phyloP scores from a whole-genome alignment of 1,140 invertebrate genomes.

The Ladona fulva region DNA sequence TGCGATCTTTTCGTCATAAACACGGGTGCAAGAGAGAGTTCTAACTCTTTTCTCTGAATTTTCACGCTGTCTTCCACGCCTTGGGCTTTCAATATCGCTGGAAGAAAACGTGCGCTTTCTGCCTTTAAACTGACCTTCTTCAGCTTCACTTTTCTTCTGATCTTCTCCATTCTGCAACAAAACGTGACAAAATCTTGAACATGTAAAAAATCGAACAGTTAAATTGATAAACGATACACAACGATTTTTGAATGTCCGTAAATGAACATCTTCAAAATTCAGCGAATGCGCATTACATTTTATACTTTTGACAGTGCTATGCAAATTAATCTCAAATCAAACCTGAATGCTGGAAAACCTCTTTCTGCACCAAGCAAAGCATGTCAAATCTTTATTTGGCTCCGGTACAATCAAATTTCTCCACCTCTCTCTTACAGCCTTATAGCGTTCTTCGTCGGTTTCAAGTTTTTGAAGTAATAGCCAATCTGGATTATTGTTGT shows the following conservation, averaged over 20 bases:
- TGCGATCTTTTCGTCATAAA: not conserved
- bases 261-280: too few species aligned
- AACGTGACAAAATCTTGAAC: too few species aligned
- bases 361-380: not conserved
- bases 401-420: conserved; percentile 19
- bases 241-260: too few species aligned
- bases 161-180: too few species aligned
- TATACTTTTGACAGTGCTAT: too few species aligned
- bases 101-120: not conserved
- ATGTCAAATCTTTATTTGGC: conserved; percentile 19
- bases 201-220: too few species aligned
- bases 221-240: too few species aligned
- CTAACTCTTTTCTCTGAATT: not conserved
- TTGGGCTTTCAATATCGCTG: not conserved
- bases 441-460: conserved; percentile 19
- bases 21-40: not conserved
- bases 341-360: too few species aligned
- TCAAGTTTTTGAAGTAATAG: conserved; percentile 15
- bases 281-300: too few species aligned
- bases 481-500: conserved; percentile 20
- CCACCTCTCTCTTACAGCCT: conserved; percentile 17
- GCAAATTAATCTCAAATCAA: too few species aligned
- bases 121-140: not conserved
- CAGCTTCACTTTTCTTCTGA: not conserved
- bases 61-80: not conserved